Conservation (phyloP, 2,888 invertebrate genomes). For the Eupithecia tripunctaria region DNA sequence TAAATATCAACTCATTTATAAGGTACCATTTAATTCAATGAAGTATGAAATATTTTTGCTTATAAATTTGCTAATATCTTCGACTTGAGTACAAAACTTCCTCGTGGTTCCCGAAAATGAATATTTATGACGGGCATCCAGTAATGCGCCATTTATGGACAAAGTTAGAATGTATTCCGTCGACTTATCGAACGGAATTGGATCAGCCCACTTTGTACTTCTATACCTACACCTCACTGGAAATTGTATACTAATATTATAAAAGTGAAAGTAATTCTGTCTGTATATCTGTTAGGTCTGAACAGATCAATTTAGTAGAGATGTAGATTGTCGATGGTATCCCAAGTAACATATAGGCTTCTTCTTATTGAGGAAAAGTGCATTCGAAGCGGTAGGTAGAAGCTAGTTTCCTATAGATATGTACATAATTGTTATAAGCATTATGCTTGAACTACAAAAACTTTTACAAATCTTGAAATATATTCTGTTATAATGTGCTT, state of each 20-base stretch:
- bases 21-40: too few species aligned
- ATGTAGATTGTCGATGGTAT: neutral
- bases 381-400: neutral
- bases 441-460: neutral
- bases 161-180: constrained; percentile 76
- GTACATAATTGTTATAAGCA: neutral
- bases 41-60: constrained; percentile 72
- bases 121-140: constrained; percentile 81
- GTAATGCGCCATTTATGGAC: constrained; percentile 80
- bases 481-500: neutral
- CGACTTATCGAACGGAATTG: constrained; percentile 71
- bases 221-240: constrained; percentile 36
- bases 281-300: neutral
- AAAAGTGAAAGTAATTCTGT: neutral
- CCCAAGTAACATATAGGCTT: neutral
- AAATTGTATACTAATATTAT: neutral
- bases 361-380: neutral
- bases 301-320: neutral
- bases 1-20: neutral
- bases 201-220: constrained; percentile 53
- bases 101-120: constrained; percentile 78
- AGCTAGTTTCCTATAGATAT: neutral
- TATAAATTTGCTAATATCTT: constrained; percentile 80
- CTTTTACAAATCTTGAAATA: neutral
- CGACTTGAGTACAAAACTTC: constrained; percentile 71